Conservation (phyloP, 1,140 invertebrate species). For the Drosophila nasuta region DNA sequence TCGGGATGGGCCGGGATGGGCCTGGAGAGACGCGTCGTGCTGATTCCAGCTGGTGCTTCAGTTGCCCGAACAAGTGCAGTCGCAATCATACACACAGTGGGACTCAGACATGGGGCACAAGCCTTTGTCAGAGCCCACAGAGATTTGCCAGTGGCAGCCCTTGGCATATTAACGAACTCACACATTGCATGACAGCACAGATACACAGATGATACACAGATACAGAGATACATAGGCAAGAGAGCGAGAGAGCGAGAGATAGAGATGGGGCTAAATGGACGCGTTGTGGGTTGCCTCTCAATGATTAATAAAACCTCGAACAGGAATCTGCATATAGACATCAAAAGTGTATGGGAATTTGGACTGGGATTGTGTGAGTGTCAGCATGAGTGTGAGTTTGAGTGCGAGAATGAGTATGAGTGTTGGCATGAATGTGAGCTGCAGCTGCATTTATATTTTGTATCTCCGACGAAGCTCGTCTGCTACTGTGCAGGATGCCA, state of each 20-base stretch:
- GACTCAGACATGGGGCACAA: constrained; percentile 27
- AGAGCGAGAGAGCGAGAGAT: too few species aligned
- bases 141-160: constrained; percentile 51
- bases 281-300: constrained; percentile 31
- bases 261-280: constrained; percentile 33
- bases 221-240: background rate
- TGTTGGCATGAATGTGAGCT: constrained; percentile 10
- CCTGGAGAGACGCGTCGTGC: background rate
- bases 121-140: constrained; percentile 44
- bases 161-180: constrained; percentile 58
- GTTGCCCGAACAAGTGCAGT: constrained; percentile 5
- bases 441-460: constrained; percentile 50
- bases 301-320: constrained; percentile 60
- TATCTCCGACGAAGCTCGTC: constrained; percentile 27
- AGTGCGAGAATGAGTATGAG: constrained; percentile 1
- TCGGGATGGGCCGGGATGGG: too few species aligned
- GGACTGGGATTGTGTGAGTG: constrained; percentile 2
- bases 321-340: constrained; percentile 49
- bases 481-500: constrained; percentile 42
- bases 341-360: constrained; percentile 14
- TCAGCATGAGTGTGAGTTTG: constrained; percentile 18
- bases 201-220: constrained; percentile 19
- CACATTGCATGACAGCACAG: constrained; percentile 43
- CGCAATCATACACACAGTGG: constrained; percentile 13
- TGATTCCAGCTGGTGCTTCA: constrained; percentile 23